Base-by-base conservation (phyloP, 2,113 vertebrate species). In the Charadrius vociferus region DNA sequence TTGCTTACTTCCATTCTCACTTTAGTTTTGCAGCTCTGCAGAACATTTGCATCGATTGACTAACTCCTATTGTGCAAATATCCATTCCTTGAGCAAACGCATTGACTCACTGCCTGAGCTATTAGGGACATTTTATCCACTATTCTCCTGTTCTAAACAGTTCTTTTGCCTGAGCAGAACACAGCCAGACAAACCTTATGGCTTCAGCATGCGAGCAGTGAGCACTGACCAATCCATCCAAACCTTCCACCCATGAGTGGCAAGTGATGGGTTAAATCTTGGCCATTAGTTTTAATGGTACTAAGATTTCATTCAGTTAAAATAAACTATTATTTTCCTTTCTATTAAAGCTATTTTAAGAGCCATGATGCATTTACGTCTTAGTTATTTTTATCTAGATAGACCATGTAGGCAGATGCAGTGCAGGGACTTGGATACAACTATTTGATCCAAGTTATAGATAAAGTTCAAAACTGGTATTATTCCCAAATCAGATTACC, bases 241-340 rank as follows among this genome's bases (percentile, higher is more conserved):
- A 45, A 6, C 52, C 56, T 70, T 16, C 70, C 61, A 67, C 6
- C 3, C 43, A 43, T 0, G 0, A 49, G 8, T 10, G 17, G 30
- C 41, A 85, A 62, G 16, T 23, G 7, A 39, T 10, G 17, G 29
- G 61, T 78, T 92, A 41, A 47, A 63, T 61, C 45, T 16, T 37
- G 52, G 36, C 34, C 22, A 66, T 26, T 21, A 56, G 50, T 23
- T 88, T 88, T 36, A 50, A 37, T 19, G 41, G 30, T 4, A 41
- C 14, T 37, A 53, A 30, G 17, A 65, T 37, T 74, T 65, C 37
- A 43, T 73, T 88, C 45, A 32, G 30, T 53, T 82, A 37, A 63
- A 81, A 71, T 22, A 43, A 50, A 29, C 12, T 37, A 56, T 32
- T 59, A 12, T 50, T 70, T 58, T 68, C 45, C 8, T 86, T 88